Evolutionary conservation across 2,113 vertebrate genomes (phyloP).

Genomic region (Paramormyrops kingsleyae): DNA sequence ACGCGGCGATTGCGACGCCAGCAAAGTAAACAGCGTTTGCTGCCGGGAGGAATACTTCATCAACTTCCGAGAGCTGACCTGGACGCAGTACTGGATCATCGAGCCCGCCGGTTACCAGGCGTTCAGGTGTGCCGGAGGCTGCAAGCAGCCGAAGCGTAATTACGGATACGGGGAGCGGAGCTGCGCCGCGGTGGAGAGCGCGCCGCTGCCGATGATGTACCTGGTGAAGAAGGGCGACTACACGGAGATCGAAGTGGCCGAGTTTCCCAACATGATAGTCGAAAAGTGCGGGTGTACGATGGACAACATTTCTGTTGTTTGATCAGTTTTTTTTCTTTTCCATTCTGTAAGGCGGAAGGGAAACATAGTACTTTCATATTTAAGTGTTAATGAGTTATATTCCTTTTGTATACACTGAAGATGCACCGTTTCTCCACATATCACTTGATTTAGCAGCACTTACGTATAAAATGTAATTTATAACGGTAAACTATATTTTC

Average conservation of each 20-base stretch:
- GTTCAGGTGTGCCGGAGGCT: constrained; percentile 64
- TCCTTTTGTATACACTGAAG: background rate
- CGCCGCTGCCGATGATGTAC: constrained; percentile 80
- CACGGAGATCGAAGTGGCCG: constrained; percentile 80
- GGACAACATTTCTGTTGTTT: constrained; percentile 66
- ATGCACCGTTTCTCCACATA: background rate
- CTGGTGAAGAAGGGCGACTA: constrained; percentile 77
- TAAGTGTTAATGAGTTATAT: background rate
- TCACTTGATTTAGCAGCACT: constrained; percentile 44
- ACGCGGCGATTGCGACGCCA: constrained; percentile 66
- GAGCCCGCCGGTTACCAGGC: constrained; percentile 73
- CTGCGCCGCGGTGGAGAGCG: constrained; percentile 64
- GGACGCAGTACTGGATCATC: constrained; percentile 79
- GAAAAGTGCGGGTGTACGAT: constrained; percentile 72
- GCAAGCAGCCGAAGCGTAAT: constrained; percentile 61
- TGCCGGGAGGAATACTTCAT: constrained; percentile 73
- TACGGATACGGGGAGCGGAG: constrained; percentile 60
- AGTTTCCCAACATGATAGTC: constrained; percentile 79
- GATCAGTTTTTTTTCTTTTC: constrained; percentile 29
- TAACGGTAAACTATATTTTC: constrained; percentile 27
- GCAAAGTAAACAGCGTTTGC: constrained; percentile 52
- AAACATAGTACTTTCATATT: constrained; percentile 18
- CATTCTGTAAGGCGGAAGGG: background rate
- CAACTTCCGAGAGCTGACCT: constrained; percentile 70
- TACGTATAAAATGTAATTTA: constrained; percentile 39